Conservation (phyloP, 1,140 invertebrate species). For the Chionoecetes opilio region DNA sequence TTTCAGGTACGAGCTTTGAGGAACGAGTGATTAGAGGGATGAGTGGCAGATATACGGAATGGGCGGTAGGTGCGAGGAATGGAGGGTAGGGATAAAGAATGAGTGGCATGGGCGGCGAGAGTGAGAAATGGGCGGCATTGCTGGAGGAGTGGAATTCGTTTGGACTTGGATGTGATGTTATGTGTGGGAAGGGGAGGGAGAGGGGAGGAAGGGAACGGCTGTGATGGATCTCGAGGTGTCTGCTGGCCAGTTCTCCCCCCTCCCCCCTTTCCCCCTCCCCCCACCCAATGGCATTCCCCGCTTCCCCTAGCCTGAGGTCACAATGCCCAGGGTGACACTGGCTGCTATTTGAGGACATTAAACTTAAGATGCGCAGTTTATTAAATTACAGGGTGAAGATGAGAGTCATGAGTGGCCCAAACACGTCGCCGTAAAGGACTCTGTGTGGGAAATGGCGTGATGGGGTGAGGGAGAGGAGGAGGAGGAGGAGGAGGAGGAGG, state of each 20-base stretch:
- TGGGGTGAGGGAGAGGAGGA: background rate
- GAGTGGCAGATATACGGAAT: background rate
- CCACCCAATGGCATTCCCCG: background rate
- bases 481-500: background rate
- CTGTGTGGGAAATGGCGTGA: background rate
- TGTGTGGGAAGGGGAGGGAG: background rate
- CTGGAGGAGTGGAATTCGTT: background rate
- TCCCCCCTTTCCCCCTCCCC: background rate
- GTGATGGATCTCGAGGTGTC: background rate
- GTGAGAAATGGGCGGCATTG: background rate
- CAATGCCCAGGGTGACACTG: background rate
- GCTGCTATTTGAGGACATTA: constrained; percentile 35
- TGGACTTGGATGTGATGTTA: background rate
- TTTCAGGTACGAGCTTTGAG: background rate
- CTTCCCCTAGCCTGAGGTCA: background rate
- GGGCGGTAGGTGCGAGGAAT: background rate
- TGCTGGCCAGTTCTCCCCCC: background rate
- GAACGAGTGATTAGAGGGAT: background rate
- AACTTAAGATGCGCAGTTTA: constrained; percentile 33
- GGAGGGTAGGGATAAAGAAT: background rate
- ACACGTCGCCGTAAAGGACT: background rate
- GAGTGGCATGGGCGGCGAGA: background rate
- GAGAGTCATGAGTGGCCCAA: constrained; percentile 35
- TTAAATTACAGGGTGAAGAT: constrained; percentile 44
- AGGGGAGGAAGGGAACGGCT: background rate